Evolutionary conservation across 2,113 vertebrate species (phyloP), one percentile per base, ranked within the genome.

Genomic region (Bujurquina vittata): DNA sequence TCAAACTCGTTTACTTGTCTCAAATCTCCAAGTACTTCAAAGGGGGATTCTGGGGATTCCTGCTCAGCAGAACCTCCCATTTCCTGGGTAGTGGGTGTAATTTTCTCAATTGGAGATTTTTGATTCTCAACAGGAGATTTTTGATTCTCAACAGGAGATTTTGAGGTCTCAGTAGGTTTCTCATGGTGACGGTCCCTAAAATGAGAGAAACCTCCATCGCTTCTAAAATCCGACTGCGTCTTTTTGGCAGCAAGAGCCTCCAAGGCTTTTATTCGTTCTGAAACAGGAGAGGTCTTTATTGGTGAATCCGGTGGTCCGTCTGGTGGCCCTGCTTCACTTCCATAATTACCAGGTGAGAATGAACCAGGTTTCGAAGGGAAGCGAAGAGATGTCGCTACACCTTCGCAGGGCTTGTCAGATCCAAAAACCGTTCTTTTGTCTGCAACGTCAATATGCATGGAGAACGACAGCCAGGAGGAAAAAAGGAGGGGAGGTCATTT

Each of bases 21-120:
- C 29, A 84, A 87, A 80, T 97, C 96, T 77, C 94, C 93, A 90
- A 97, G 95, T 37, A 97, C 94, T 89, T 98, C 97, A 89, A 97
- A 97, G 0, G 97, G 97, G 10, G 96, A 98, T 55, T 96, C 97
- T 2, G 97, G 97, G 17, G 97, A 97, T 33, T 97, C 96, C 69
- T 84, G 89, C 49, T 93, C 94, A 59, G 77, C 72, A 8, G 89
- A 89, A 18, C 79, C 40, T 43, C 79, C 85, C 65, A 56, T 94
- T 63, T 91, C 93, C 82, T 91, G 91, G 62, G 87, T 29, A 56
- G 65, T 78, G 55, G 87, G 87, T 10, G 33, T 31, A 1, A n/a
- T 76, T 5, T 88, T 74, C 11, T 80, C 84, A 73, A 73, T 8
- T 3, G 11, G 3, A 75, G 31, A 43, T 22, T 58, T 72, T 1